Evolutionary conservation across 2,113 vertebrate genomes (phyloP), one percentile per base, ranked within the genome.

Genomic region (Platysternon megacephalum): DNA sequence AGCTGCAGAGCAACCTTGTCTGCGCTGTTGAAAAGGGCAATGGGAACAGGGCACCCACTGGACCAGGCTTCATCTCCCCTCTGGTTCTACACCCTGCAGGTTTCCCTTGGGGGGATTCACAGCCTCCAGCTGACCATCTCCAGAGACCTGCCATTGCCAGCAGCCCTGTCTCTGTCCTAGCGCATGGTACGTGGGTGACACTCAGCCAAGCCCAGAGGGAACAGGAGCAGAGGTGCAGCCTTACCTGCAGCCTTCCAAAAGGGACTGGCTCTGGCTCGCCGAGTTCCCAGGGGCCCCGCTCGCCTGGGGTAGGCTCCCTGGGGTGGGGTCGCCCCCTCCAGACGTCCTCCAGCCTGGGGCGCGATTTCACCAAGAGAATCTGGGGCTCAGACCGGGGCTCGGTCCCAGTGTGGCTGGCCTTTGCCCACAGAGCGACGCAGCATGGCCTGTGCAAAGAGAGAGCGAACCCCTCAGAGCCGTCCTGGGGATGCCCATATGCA

Each of bases 221-320:
- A 29, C 32, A 29, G 11, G 44, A 42, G 68, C 29, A 19, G 74
- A 78, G 44, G 32, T 10, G 61, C 82, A 81, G 84, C 88, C 97
- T 97, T 97, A 97, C 96, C 94, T 85, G 87, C 89, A 83, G 80
- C 93, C 96, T 95, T 97, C 96, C 95, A 94, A 96, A 94, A 95
- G 95, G 97, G 87, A 76, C 85, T 68, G 89, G 92, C 1, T 8
- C 78, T 16, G 51, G 0, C n/a, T 2, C 48, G 48, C 26, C 24
- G 56, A 79, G 0, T 29, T 24, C 89, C 76, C 91, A 88, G 9
- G 65, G 79, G 79, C 90, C 79, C 72, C 0, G 2, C 74, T 86
- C 44, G 0, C 65, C 65, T 72, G 65, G 61, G 61, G 61, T 68
- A 68, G 35, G 0, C 82, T 88, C 46, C 85, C 46, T 1, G 4